Evolutionary conservation across 2,113 vertebrate genomes (phyloP).

Genomic region (Alethe castanea): DNA sequence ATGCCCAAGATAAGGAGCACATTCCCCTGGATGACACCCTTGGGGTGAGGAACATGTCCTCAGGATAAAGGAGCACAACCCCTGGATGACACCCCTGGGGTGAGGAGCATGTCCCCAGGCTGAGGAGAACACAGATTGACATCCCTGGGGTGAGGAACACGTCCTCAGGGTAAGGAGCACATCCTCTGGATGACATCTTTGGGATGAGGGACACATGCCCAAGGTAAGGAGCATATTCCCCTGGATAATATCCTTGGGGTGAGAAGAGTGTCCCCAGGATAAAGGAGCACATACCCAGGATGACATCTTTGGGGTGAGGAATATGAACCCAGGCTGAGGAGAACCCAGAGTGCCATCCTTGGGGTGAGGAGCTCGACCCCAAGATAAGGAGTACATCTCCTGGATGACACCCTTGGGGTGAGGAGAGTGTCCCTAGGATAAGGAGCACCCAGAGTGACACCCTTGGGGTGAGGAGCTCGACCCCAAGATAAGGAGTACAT

Average conservation of each 20-base stretch:
- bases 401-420: rapidly evolving
- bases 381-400: rapidly evolving
- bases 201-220: too few species aligned
- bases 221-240: rapidly evolving
- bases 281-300: background rate
- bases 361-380: background rate
- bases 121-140: background rate
- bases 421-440: background rate
- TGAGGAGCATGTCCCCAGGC: rapidly evolving
- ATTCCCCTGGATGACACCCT: background rate
- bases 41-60: rapidly evolving
- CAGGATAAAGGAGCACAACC: background rate
- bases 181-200: background rate
- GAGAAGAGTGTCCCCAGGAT: rapidly evolving
- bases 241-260: too few species aligned
- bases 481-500: background rate
- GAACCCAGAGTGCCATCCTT: rapidly evolving
- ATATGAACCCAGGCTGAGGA: rapidly evolving
- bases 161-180: background rate
- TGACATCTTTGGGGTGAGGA: background rate
- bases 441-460: background rate
- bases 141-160: background rate
- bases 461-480: rapidly evolving
- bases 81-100: rapidly evolving
- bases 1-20: background rate